phyloP scores from a whole-genome alignment of 2,113 vertebrate genomes.

The Engystomops pustulosus region DNA sequence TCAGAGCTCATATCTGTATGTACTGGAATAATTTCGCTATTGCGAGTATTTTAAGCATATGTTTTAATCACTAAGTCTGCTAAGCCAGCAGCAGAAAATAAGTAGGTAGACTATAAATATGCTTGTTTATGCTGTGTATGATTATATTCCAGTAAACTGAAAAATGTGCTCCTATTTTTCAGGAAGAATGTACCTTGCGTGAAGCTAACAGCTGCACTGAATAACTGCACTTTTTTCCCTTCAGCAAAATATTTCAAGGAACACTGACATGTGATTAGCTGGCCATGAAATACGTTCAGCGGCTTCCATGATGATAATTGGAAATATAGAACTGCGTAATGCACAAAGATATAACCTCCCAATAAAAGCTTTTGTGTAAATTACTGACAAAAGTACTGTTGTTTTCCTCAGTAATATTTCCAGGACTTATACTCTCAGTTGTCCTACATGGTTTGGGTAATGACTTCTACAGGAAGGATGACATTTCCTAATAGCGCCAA shows the following conservation, averaged over 20 bases:
- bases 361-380: slow-evolving; percentile 51
- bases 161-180: slow-evolving; percentile 50
- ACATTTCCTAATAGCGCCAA: slow-evolving; percentile 50
- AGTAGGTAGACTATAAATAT: slow-evolving; percentile 52
- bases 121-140: slow-evolving; percentile 54
- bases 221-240: slow-evolving; percentile 35
- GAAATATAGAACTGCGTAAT: slow-evolving; percentile 47
- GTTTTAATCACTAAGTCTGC: slow-evolving; percentile 37
- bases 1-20: neutral
- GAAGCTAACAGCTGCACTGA: slow-evolving; percentile 50
- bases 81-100: slow-evolving; percentile 29
- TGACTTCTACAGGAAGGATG: slow-evolving; percentile 33
- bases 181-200: slow-evolving; percentile 40
- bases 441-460: slow-evolving; percentile 38
- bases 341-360: slow-evolving; percentile 35
- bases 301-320: slow-evolving; percentile 48
- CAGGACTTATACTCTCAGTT: slow-evolving; percentile 41
- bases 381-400: slow-evolving; percentile 17
- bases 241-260: slow-evolving; percentile 48
- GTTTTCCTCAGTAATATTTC: slow-evolving; percentile 46
- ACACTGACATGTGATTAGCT: slow-evolving; percentile 48
- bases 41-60: slow-evolving; percentile 21
- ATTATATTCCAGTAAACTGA: slow-evolving; percentile 50
- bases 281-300: slow-evolving; percentile 50
- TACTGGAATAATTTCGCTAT: neutral